Conservation (phyloP, 2,113 vertebrate species). For the Psittacara wagleri region DNA sequence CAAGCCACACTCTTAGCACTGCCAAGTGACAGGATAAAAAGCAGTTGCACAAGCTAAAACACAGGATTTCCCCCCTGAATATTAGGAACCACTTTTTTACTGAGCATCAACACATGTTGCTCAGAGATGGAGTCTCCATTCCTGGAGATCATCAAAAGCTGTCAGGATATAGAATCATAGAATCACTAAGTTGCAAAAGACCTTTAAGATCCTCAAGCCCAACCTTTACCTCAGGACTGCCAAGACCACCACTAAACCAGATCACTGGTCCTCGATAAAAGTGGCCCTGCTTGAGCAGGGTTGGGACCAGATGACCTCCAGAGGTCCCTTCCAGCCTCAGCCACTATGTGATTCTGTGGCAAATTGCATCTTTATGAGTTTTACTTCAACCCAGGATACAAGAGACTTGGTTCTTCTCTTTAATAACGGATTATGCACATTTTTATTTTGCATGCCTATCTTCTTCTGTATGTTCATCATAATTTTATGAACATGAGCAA, state of each 20-base stretch:
- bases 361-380: not conserved
- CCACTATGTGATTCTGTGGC: not conserved
- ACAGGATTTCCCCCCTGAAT: not conserved
- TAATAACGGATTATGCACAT: not conserved
- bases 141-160: not conserved
- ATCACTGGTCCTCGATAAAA: not conserved
- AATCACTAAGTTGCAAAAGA: not conserved
- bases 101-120: not conserved
- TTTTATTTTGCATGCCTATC: not conserved
- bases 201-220: not conserved
- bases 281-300: not conserved
- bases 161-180: not conserved
- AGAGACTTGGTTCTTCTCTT: not conserved
- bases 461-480: not conserved
- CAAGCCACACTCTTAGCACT: not conserved
- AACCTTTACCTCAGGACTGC: not conserved
- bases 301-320: not conserved
- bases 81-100: not conserved
- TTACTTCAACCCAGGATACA: not conserved
- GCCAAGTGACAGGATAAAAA: not conserved
- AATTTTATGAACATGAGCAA: conserved; percentile 10
- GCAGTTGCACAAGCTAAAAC: not conserved
- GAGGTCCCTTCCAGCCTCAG: not conserved
- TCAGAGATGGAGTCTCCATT: not conserved
- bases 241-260: not conserved